Base-by-base conservation (phyloP, 2,888 invertebrate species). In the Ptychoptera contaminata region DNA sequence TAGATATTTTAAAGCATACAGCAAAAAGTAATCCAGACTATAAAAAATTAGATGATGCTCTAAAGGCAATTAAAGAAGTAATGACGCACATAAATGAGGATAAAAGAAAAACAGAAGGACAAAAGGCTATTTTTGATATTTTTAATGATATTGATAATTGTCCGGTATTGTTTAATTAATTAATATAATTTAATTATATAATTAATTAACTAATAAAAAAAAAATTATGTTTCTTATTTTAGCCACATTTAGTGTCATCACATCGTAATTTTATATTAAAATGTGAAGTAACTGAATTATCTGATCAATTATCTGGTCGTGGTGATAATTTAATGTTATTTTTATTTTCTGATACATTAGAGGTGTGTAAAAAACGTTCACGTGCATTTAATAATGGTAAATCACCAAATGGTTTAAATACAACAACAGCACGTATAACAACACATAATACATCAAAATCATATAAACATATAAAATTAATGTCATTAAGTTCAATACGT, bases 81-180 rank as follows among this genome's bases (percentile, higher is more conserved):
- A 88, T 92, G 82, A 85, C 85, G 55, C 86, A 91, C 62, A 93
- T 98, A 55, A 98, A 98, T 67, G 96, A 97, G 70, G 93, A 94
- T 67, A 96, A 94, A 66, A 74, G 94, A 56, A 88, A 86, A 71
- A 92, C 94, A 1, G 97, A 97, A 68, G 88, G 88, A 11, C 90
- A 93, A 65, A 77, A 93, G 61, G 90, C 85, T 54, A 85, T 97
- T 76, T 94, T 98, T 68, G 91, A 93, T 68, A 90, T 96, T 52
- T 88, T 94, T 67, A 92, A 96, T 63, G 94, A 96, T 62, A 97
- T 98, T 57, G 96, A 97, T 61, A 88, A 91, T 64, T 96, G 94
- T 65, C 96, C 97, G 51, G 88, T 88, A 63, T n/a, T n/a, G n/a
- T n/a, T n/a, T n/a, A n/a, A n/a, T 39, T 38, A 12, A 34, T 14